Conservation (phyloP, 2,113 vertebrate genomes). For the Cebus imitator region DNA sequence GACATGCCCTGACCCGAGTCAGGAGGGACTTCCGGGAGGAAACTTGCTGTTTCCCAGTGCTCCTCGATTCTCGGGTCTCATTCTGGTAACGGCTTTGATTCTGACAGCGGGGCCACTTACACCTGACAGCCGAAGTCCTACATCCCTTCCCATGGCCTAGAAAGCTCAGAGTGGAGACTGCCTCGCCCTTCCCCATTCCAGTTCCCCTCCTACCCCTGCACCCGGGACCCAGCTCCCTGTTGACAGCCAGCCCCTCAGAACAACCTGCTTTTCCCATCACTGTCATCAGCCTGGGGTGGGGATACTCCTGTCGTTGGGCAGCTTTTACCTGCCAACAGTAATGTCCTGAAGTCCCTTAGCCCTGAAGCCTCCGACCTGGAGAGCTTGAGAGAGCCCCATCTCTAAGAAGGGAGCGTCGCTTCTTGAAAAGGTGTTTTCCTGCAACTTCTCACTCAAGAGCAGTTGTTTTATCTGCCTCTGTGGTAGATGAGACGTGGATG, state of each 20-base stretch:
- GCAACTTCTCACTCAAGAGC: not conserved
- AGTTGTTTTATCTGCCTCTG: not conserved
- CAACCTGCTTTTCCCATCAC: not conserved
- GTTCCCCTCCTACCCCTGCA: not conserved
- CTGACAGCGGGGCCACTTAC: not conserved
- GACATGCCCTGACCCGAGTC: not conserved
- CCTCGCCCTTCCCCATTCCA: not conserved
- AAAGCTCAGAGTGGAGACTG: not conserved
- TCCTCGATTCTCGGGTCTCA: not conserved
- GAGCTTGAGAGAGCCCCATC: not conserved
- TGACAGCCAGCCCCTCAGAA: not conserved
- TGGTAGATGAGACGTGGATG: accelerated
- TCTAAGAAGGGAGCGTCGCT: accelerated
- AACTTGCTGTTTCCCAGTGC: not conserved
- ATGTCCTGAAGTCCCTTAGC: not conserved
- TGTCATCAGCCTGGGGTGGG: not conserved
- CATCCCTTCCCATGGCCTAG: not conserved
- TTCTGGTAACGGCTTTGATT: not conserved
- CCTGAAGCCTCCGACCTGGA: accelerated
- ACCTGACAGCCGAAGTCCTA: not conserved
- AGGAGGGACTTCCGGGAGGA: not conserved
- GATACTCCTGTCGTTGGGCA: not conserved
- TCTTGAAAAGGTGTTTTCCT: not conserved
- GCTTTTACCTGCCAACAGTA: not conserved
- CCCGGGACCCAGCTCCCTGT: not conserved